Evolutionary conservation across 2,113 vertebrate species (phyloP).

Genomic region (Tursiops truncatus): DNA sequence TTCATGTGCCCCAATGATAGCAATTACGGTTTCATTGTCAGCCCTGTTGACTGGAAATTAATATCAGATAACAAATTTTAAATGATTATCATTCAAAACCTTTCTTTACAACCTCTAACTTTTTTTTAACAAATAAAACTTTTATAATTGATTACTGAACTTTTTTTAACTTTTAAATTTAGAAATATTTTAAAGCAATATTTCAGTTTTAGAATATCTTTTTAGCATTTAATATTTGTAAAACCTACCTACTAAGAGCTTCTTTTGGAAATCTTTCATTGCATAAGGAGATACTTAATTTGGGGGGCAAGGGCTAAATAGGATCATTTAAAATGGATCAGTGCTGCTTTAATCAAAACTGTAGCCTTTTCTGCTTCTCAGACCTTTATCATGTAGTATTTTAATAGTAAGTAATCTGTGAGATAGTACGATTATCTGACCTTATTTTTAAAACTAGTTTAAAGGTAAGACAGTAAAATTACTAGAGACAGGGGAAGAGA

Average conservation of each 20-base stretch:
- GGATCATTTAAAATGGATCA: neutral
- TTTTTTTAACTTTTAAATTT: neutral
- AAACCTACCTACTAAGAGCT: neutral
- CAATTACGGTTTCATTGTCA: neutral
- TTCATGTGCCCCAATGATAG: neutral
- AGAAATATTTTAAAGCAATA: neutral
- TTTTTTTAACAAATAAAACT: neutral
- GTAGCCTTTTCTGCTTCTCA: neutral
- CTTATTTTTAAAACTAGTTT: neutral
- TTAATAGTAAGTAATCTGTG: slow-evolving; percentile 3
- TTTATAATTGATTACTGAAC: neutral
- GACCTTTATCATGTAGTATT: neutral
- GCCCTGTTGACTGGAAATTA: neutral
- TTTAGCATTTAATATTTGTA: neutral
- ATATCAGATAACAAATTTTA: neutral
- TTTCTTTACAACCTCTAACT: neutral
- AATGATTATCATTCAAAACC: neutral
- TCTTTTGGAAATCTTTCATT: neutral
- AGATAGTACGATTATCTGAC: neutral
- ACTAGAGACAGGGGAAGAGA: neutral
- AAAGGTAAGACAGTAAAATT: neutral
- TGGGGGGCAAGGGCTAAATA: neutral
- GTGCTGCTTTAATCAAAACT: neutral
- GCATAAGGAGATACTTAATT: neutral
- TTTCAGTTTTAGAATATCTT: neutral